Base-by-base conservation (phyloP, 2,113 vertebrate genomes). In the Centropus unirufus region DNA sequence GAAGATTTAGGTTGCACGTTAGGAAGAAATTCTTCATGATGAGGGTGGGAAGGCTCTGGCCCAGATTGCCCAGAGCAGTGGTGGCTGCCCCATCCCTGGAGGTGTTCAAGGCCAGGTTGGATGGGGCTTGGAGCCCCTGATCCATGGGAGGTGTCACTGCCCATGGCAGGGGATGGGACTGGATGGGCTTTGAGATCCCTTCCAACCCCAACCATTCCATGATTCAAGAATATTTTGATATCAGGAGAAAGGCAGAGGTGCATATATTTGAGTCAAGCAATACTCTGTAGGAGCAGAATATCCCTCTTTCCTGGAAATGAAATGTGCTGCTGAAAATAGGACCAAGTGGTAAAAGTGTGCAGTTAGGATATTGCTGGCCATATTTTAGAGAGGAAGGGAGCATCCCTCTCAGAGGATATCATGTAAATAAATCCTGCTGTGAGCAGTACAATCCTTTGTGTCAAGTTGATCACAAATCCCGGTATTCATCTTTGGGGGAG, bases 391-490 rank as follows among this genome's bases (percentile, higher is more conserved):
- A 98, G 97, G 58, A 97, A 98, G 97, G 97, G 98, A 98, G 96
- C 77, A 94, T 98, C 52, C 96, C 98, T 98, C 97, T 98, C 97
- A 97, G 98, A 97, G 96, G 97, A 97, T 98, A 97, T 98, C 96
- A 98, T 98, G 98, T 96, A 98, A 97, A 97, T 96, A 97, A 93
- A 97, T 96, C 98, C 98, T 97, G 98, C 98, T 99, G 98, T 96
- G 98, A 96, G 96, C 95, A 97, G 97, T 98, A 98, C 98, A 98
- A 97, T 98, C 98, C 97, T 97, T 93, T 98, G 96, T 98, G 98
- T 98, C 98, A 99, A 98, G 98, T 98, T 98, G 94, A 98, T 99
- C 97, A 95, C 98, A 98, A 98, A 97, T 98, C 97, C 93, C 96
- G 95, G 96, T 87, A 95, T 98, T 98, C 95, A 96, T 97, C 97